These are phyloP conservation scores for Macrobrachium rosenbergii DNA, from an alignment of 1,140 invertebrate genomes.

Conservation along the genomic window DNA sequence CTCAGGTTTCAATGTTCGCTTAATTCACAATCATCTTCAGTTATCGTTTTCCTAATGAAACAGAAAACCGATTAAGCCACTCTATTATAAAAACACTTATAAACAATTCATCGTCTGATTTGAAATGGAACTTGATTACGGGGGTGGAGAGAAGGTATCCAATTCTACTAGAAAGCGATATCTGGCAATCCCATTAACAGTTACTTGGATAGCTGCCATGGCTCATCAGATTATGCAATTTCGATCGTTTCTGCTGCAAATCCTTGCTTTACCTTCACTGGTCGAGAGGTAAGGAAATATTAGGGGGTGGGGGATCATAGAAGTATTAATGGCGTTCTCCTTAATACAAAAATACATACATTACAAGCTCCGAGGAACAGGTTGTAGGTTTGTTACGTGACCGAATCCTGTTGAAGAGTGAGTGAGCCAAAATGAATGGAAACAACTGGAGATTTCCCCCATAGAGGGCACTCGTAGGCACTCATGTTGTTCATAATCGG, in stretches of 20 bases:
- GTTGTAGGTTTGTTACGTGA: too few relatives aligned
- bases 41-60: background rate
- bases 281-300: background rate
- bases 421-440: too few relatives aligned
- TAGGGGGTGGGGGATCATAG: background rate
- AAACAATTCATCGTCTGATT: too few relatives aligned
- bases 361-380: too few relatives aligned
- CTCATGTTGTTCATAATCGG: too few relatives aligned
- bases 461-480: too few relatives aligned
- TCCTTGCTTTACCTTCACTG: background rate
- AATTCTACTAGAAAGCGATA: background rate
- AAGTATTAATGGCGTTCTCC: background rate
- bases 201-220: slow-evolving; percentile 32
- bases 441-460: too few relatives aligned
- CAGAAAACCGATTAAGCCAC: too few relatives aligned
- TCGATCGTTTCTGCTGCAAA: too few relatives aligned
- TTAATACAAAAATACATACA: background rate
- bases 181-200: slow-evolving; percentile 34
- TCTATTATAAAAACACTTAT: background rate
- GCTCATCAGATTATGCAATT: background rate
- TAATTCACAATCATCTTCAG: background rate
- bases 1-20: too few relatives aligned
- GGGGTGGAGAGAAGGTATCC: background rate
- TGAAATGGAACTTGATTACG: background rate
- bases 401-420: too few relatives aligned